Evolutionary conservation across 2,113 vertebrate genomes (phyloP).

Genomic region (Caranx melampygus): DNA sequence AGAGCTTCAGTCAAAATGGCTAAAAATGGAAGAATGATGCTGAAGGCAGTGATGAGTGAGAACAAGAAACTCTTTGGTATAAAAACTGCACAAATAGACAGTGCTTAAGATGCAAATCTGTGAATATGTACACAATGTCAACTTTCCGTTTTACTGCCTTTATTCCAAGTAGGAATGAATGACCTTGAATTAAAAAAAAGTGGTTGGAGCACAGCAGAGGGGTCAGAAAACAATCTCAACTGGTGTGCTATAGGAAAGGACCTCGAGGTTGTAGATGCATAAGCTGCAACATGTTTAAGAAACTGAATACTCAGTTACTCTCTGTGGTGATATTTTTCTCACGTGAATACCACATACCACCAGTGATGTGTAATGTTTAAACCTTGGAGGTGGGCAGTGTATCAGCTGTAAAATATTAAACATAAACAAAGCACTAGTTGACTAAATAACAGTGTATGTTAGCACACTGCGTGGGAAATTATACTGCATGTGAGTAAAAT

Average conservation of each 20-base stretch:
- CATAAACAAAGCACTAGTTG: neutral
- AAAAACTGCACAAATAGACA: neutral
- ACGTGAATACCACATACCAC: constrained; percentile 17
- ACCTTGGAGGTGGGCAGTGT: neutral
- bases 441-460: neutral
- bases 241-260: neutral
- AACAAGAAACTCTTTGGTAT: constrained; percentile 1
- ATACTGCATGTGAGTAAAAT: neutral
- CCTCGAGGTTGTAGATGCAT: neutral
- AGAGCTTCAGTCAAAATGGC: constrained; percentile 39
- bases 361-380: constrained; percentile 23
- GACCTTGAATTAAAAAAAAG: neutral
- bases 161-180: neutral
- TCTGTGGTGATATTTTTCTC: neutral
- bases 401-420: constrained; percentile 24
- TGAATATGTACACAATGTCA: neutral
- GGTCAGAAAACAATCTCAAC: neutral
- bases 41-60: neutral
- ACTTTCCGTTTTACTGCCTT: neutral
- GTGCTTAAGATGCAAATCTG: neutral
- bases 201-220: neutral
- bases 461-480: neutral
- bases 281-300: neutral
- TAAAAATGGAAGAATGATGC: constrained; percentile 35
- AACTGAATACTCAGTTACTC: neutral